Evolutionary conservation across 2,888 invertebrate species (phyloP), one percentile per base, ranked within the genome.

Genomic region (Zonitis immaculata): DNA sequence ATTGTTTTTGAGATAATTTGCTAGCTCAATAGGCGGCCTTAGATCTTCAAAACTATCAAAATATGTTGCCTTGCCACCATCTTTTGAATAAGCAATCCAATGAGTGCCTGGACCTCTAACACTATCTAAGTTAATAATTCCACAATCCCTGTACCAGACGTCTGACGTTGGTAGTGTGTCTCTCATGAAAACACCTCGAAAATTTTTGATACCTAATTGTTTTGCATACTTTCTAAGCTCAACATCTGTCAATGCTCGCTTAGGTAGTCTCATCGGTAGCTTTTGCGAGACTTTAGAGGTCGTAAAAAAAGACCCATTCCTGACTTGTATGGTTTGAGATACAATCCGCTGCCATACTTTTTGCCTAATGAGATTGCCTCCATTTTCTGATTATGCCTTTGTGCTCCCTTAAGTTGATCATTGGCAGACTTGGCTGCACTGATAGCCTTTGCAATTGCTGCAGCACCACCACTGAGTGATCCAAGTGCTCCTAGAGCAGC

Each of bases 321-420:
- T 51, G 50, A 55, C 32, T 50, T 27, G 49, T 70, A 65, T 45
- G 68, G 66, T 56, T 67, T 67, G 6, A 73, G 50, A 58, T 59
- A 65, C 27, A 72, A 30, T 6, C 71, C 71, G 5, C 22, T 22
- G 22, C 22, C 22, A 4, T 3, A 4, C 22, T 22, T 22, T 57
- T 67, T 70, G 11, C 60, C 60, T 12, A 73, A 51, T 12, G 69
- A 69, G 12, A 73, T 60, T 9, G 70, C 67, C 64, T 74, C 73
- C 69, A 74, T 73, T 9, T 59, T 58, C 62, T 64, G 54, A 55
- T 75, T 75, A 56, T 73, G 73, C 8, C 72, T 63, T 50, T 65
- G 52, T 47, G 52, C 62, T 60, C 75, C 71, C 22, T 59, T 35
- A 39, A 72, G 54, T 55, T 66, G 58, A 57, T 68, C 61, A 60